A percentile compares a stretch with the other conserved stretches of the same genome.
Evolutionary conservation across 1,140 invertebrate genomes (phyloP).

Genomic region (Trichonephila clavipes): DNA sequence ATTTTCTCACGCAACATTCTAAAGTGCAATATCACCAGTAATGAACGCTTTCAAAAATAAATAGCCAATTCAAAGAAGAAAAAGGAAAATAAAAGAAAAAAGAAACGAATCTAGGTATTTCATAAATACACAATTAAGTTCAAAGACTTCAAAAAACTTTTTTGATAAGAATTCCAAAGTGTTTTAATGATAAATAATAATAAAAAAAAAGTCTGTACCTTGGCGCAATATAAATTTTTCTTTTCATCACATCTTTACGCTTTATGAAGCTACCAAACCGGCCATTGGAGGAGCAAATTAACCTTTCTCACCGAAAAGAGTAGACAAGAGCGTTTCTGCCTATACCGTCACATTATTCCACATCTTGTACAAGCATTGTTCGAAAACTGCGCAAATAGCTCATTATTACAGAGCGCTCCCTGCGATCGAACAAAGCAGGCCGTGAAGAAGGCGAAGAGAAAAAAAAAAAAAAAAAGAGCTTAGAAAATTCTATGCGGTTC

Average conservation of each 20-base stretch:
- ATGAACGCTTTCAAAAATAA: not conserved
- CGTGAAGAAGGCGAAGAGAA: not conserved
- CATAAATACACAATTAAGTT: slow-evolving; percentile 49
- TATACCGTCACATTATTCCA: slow-evolving; percentile 41
- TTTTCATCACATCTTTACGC: not conserved
- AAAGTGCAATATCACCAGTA: not conserved
- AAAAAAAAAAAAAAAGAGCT: not conserved
- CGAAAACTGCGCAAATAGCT: slow-evolving; percentile 59
- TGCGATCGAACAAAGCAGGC: slow-evolving; percentile 38
- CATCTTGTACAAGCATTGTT: slow-evolving; percentile 61
- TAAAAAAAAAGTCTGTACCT: slow-evolving; percentile 16
- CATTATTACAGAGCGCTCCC: slow-evolving; percentile 64
- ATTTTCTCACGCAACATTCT: not conserved
- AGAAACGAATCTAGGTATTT: too few species aligned
- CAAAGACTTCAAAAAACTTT: not conserved
- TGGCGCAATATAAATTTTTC: not conserved
- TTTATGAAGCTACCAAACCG: slow-evolving; percentile 38
- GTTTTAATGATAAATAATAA: slow-evolving; percentile 23
- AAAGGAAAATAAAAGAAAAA: too few species aligned
- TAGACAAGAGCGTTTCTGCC: not conserved
- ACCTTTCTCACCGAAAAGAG: not conserved
- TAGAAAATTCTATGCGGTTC: slow-evolving; percentile 28
- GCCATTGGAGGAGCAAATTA: slow-evolving; percentile 7
- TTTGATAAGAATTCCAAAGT: slow-evolving; percentile 14
- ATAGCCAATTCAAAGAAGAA: not conserved